These are phyloP conservation scores for Syngnathus floridae DNA, from an alignment of 2,113 vertebrate species.

Conservation along the genomic window DNA sequence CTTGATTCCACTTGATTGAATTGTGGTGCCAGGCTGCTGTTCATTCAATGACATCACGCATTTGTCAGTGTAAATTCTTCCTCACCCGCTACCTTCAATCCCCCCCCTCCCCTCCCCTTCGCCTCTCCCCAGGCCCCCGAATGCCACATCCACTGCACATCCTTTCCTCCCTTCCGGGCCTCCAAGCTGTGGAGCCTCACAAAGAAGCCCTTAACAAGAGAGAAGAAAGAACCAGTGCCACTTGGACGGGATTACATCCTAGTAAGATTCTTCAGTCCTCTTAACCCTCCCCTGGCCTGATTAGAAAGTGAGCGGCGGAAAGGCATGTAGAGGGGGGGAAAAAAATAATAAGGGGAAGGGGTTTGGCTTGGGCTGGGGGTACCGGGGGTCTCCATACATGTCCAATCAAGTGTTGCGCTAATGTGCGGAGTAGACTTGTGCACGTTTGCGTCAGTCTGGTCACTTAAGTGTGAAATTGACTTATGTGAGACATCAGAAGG, in stretches of 20 bases:
- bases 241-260: conserved; percentile 79
- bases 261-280: conserved; percentile 72
- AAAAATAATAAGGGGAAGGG: background rate
- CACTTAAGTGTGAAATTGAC: conserved; percentile 16
- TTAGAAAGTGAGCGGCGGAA: conserved; percentile 69
- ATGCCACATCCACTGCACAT: conserved; percentile 80
- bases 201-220: conserved; percentile 74
- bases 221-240: conserved; percentile 75
- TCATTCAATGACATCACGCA: conserved; percentile 2
- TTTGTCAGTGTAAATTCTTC: conserved; percentile 27
- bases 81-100: conserved; percentile 54
- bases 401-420: conserved; percentile 67
- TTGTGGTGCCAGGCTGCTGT: background rate
- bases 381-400: conserved; percentile 55
- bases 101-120: conserved; percentile 48
- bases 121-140: conserved; percentile 66
- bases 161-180: conserved; percentile 76
- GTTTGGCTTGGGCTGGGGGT: conserved; percentile 18
- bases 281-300: conserved; percentile 68
- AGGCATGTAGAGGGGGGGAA: conserved; percentile 44
- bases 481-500: background rate
- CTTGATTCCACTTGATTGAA: conserved; percentile 1
- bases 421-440: conserved; percentile 57
- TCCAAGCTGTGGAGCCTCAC: conserved; percentile 77
- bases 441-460: conserved; percentile 43